phyloP scores from a whole-genome alignment of 2,797 vertebrate species.

The Huso huso region DNA sequence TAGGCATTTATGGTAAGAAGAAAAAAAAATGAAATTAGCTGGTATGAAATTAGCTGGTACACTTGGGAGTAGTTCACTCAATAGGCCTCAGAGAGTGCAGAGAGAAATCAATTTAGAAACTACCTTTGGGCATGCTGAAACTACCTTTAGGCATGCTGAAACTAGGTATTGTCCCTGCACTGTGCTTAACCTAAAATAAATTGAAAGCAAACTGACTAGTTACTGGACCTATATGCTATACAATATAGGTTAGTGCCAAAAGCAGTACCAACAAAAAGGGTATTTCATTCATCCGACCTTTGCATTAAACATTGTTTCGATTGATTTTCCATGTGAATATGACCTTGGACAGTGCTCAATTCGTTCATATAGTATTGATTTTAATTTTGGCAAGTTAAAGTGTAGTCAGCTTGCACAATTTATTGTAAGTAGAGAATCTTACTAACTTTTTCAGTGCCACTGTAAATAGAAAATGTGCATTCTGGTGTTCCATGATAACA shows the following conservation, averaged over 20 bases:
- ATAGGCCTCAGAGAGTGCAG: not conserved
- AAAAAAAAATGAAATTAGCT: not conserved
- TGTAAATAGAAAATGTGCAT: no score
- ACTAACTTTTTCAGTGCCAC: no score
- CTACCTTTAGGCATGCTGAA: not conserved
- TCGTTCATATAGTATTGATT: no score
- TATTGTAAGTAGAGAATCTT: no score
- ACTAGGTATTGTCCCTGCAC: not conserved
- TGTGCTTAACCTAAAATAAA: not conserved
- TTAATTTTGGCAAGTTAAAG: no score
- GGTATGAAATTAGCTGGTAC: not conserved
- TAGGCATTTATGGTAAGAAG: not conserved
- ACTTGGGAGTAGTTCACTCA: not conserved
- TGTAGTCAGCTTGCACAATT: no score
- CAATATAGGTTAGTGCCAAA: not conserved
- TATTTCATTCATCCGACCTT: not conserved
- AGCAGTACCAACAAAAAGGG: not conserved
- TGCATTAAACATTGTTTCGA: not conserved
- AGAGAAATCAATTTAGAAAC: slow-evolving; percentile 1
- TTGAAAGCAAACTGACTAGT: not conserved
- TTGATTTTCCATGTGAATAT: not conserved
- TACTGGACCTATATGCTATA: not conserved
- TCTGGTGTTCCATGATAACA: no score
- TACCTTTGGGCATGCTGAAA: not conserved
- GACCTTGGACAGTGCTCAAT: no score